These are phyloP conservation scores for Tangara arthus DNA, from an alignment of 2,797 vertebrate genomes.

Conservation along the genomic window DNA sequence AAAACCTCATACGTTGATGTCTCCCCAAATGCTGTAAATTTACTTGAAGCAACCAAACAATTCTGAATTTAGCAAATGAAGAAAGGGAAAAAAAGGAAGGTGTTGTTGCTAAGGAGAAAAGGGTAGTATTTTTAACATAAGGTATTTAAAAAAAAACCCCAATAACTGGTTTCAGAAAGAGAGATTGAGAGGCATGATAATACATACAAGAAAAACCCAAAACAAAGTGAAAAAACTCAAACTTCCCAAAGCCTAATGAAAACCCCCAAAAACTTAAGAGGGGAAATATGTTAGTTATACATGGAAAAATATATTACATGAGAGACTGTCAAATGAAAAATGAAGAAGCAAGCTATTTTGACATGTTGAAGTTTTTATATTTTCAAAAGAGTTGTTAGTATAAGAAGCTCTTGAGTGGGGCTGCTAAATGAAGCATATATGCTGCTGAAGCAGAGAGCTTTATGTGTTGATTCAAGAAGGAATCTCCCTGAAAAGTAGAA, in stretches of 20 bases:
- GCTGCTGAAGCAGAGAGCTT: neutral
- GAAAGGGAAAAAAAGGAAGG: neutral
- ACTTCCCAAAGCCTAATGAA: neutral
- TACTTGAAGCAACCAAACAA: neutral
- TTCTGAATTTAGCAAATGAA: neutral
- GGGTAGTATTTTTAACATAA: neutral
- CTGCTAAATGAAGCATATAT: fast-evolving
- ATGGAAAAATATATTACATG: neutral
- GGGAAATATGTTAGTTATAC: neutral
- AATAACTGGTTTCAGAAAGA: neutral
- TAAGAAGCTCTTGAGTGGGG: neutral
- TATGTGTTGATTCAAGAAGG: neutral
- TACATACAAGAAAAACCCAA: neutral
- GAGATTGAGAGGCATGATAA: neutral
- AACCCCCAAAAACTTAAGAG: neutral
- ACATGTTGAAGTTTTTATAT: neutral
- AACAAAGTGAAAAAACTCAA: neutral
- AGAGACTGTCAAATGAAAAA: neutral
- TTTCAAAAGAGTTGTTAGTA: neutral
- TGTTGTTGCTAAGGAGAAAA: neutral
- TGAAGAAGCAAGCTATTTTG: neutral
- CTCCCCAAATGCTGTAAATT: neutral
- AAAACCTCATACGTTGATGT: neutral
- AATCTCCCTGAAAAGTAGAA: neutral
- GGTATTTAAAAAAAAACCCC: neutral